These are phyloP conservation scores for Burhinus bistriatus DNA, from an alignment of 2,113 vertebrate species.

Conservation along the genomic window DNA sequence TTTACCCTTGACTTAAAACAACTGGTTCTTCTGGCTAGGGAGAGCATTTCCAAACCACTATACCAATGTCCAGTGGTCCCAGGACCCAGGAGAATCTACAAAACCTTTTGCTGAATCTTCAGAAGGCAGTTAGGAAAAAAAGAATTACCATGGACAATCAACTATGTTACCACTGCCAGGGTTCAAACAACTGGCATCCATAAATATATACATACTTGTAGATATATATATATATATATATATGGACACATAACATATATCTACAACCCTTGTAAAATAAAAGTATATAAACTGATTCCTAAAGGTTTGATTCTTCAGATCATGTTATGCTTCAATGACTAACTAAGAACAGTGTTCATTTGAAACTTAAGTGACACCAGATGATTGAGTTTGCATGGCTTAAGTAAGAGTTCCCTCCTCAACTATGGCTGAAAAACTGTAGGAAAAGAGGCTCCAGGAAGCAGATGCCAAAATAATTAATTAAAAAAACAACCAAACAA, in stretches of 20 bases:
- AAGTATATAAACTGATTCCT: background rate
- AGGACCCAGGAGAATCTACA: background rate
- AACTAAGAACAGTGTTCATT: background rate
- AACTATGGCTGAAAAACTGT: background rate
- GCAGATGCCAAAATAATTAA: background rate
- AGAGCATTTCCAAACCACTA: background rate
- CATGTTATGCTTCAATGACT: background rate
- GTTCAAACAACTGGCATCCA: background rate
- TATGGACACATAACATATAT: background rate
- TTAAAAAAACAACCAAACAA: background rate
- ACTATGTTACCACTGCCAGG: background rate
- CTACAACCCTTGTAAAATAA: background rate
- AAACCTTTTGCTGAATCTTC: background rate
- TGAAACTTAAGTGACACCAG: background rate
- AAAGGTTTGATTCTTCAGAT: background rate
- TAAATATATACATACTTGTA: background rate
- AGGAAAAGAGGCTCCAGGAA: background rate
- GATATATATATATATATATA: too few species aligned
- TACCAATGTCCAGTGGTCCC: background rate
- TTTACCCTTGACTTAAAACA: background rate
- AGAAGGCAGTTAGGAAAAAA: background rate
- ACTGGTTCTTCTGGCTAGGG: background rate
- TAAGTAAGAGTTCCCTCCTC: background rate
- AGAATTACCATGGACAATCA: background rate
- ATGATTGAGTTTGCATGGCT: background rate